Conservation (phyloP, 2,113 vertebrate species). For the Eubucco bourcierii region DNA sequence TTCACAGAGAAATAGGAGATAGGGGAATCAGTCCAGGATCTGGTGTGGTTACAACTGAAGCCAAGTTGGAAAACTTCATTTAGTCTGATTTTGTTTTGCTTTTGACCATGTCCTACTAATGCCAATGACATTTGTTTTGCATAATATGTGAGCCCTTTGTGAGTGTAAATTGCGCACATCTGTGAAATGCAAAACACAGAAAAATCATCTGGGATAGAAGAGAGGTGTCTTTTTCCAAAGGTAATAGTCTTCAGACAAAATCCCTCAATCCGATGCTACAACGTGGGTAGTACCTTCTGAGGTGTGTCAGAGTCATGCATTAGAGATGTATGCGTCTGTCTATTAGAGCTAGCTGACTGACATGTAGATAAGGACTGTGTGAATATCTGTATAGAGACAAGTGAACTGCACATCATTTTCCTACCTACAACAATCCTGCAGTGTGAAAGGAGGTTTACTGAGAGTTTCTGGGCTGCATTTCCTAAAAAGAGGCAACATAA, state of each 20-base stretch:
- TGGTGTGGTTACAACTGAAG: slow-evolving; percentile 37
- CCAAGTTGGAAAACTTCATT: slow-evolving; percentile 53
- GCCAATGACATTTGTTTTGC: neutral
- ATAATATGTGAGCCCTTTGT: neutral
- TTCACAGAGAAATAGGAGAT: neutral
- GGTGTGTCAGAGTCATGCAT: neutral
- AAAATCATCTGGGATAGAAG: neutral
- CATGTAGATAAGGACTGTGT: neutral
- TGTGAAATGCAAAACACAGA: neutral
- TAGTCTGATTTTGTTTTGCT: slow-evolving; percentile 57
- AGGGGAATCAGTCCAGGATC: slow-evolving; percentile 2
- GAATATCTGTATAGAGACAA: neutral
- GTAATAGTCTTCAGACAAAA: neutral
- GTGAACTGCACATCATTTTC: neutral
- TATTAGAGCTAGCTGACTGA: neutral
- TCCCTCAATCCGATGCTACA: neutral
- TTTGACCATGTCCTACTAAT: slow-evolving; percentile 51
- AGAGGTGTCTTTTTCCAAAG: neutral
- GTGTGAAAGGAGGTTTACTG: neutral
- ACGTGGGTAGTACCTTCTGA: neutral
- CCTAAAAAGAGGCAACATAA: neutral
- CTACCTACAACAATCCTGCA: neutral
- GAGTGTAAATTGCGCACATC: neutral
- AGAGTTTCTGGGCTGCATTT: neutral
- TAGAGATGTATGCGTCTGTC: neutral